A percentile compares a stretch with the other conserved stretches of the same genome.
phyloP scores from a whole-genome alignment of 1,140 invertebrate genomes.

The Acyrthosiphon pisum region DNA sequence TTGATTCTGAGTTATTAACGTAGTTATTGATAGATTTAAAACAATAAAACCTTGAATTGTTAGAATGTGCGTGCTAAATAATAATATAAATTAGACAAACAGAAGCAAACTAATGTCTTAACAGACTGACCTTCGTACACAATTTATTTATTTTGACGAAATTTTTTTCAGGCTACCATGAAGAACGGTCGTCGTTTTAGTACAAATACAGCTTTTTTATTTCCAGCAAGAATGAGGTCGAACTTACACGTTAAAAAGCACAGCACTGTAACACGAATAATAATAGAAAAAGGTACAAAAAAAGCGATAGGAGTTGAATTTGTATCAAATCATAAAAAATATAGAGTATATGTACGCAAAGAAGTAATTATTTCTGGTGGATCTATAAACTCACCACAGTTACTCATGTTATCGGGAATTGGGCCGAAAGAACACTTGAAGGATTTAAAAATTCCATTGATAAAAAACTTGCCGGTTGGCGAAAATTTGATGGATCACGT shows the following conservation, averaged over 20 bases:
- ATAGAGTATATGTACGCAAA: constrained; percentile 66
- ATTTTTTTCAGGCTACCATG: constrained; percentile 72
- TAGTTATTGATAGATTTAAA: background rate
- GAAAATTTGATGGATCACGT: constrained; percentile 71
- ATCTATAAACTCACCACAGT: constrained; percentile 72
- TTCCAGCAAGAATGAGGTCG: constrained; percentile 66
- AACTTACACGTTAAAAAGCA: constrained; percentile 77
- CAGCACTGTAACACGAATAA: constrained; percentile 72
- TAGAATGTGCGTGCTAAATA: background rate
- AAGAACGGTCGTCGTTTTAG: constrained; percentile 71
- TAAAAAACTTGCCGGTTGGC: constrained; percentile 68
- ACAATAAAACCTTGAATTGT: too few relatives aligned
- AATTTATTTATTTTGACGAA: background rate
- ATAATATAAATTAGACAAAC: background rate
- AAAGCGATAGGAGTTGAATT: constrained; percentile 74
- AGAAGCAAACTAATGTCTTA: background rate
- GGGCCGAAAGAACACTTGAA: constrained; percentile 74
- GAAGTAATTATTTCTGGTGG: constrained; percentile 76
- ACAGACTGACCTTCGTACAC: background rate
- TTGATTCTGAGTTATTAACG: background rate
- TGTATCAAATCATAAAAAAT: constrained; percentile 65
- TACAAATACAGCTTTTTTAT: constrained; percentile 70
- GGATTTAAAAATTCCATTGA: constrained; percentile 71
- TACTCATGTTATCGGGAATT: constrained; percentile 79
- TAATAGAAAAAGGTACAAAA: constrained; percentile 70